phyloP scores from a whole-genome alignment of 2,113 vertebrate genomes.

The Lasiurus borealis region DNA sequence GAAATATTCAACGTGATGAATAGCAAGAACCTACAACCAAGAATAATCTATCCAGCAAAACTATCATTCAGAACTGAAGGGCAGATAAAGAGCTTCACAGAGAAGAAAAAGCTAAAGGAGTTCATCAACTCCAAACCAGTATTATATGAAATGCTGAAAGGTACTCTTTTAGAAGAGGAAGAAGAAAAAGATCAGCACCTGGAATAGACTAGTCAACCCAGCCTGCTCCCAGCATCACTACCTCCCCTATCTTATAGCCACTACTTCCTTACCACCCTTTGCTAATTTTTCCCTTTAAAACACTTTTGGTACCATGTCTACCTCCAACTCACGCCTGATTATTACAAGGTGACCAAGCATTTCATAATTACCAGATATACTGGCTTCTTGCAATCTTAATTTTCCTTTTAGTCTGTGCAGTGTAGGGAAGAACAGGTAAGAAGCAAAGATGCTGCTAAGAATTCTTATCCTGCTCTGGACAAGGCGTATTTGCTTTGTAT shows the following conservation, averaged over 20 bases:
- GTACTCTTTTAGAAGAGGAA: no score
- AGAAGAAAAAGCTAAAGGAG: no score
- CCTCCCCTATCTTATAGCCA: neutral
- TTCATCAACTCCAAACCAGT: no score
- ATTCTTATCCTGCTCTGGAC: neutral
- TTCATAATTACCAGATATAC: neutral
- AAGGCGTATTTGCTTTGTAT: neutral
- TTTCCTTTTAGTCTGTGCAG: neutral
- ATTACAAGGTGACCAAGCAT: neutral
- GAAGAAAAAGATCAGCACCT: neutral
- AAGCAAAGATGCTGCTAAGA: neutral
- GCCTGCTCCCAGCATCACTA: neutral
- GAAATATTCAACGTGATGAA: no score
- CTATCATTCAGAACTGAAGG: no score
- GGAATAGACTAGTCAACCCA: neutral
- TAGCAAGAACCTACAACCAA: no score
- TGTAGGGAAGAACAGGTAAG: neutral
- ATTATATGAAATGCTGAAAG: no score
- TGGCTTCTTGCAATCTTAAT: neutral
- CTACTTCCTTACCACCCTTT: neutral
- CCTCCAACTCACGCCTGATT: neutral
- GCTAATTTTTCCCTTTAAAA: neutral
- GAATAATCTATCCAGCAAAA: no score
- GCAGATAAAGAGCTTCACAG: no score
- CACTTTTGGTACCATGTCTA: accelerated